Base-by-base conservation (phyloP, 2,888 invertebrate species). In the Polyommatus icarus region DNA sequence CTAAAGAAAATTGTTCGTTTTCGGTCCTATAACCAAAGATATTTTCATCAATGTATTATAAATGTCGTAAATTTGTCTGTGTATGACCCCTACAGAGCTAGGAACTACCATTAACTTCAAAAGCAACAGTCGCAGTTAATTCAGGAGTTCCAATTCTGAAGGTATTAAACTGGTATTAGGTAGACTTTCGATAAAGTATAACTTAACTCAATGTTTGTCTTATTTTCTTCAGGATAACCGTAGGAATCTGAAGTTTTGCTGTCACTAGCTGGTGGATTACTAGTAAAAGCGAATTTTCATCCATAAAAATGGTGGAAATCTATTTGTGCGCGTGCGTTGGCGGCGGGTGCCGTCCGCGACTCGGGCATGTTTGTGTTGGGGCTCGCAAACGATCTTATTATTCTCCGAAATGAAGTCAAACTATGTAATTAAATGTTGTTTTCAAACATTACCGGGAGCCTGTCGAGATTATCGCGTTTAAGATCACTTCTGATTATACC, bases 341-440 rank as follows among this genome's bases (percentile, higher is more conserved):
- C 89, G 91, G 86, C 85, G 88, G 89, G 87, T 86, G 87, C 87
- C 86, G 87, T 87, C 86, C 88, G 87, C 89, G 87, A 88, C 86
- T 89, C 87, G 87, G 88, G 88, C 89, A 88, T 91, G 89, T 91
- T 91, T 91, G 90, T 89, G 90, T 88, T 88, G 91, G 87, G 89
- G 91, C 89, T 90, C 90, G 88, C 91, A 91, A 91, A 90, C 91
- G 90, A 89, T 89, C 86, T 88, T 88, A 89, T 90, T 90, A 89
- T 90, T 90, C 89, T 82, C 83, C 86, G 90, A 91, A 90, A 85
- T 84, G 83, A 84, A 86, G 85, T 84, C 85, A 85, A 87, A 87
- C 85, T 88, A 86, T 88, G 85, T 84, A 85, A 85, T 87, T 87
- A 84, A 85, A 87, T 82, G 82, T 84, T 85, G 84, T 87, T 87